Base-by-base conservation (phyloP, 2,113 vertebrate species). In the Athene noctua region DNA sequence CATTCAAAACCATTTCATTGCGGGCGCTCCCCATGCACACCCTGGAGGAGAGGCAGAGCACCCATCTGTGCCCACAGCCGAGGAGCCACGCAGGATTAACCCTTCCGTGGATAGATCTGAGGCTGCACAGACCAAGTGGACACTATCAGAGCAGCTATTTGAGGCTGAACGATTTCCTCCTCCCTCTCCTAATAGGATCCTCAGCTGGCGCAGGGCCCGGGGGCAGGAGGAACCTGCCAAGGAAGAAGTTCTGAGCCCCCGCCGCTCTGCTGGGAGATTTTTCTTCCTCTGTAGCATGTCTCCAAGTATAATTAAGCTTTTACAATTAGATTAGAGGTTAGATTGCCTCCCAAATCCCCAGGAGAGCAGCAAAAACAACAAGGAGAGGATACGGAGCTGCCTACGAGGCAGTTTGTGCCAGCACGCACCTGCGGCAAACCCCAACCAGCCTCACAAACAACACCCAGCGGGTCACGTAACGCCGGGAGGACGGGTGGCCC, bases 211-310 rank as follows among this genome's bases (percentile, higher is more conserved):
- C 4, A 0, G 54, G n/a, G 74, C 47, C 79, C 19, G 1, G 70
- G 36, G 62, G 62, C 57, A 92, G 70, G 71, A 91, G 80, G 52
- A 88, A 75, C 68, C 73, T 85, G 61, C 66, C 77, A 49, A 86
- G 72, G 90, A 83, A 88, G 80, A 27, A 27, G 73, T 36, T 18
- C 54, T 26, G 44, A 77, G 61, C 61, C n/a, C 25, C 0, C 0
- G 38, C 42, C 0, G 0, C 68, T 40, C 75, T 67, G 42, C 34
- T 47, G 36, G 52, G 40, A 61, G 58, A 36, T 3, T 58, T 63
- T 55, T 74, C 68, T 88, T 90, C 67, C 70, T 78, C 52, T 71
- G 51, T 78, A 63, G 38, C 88, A 65, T 2, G 27, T 40, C 17
- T 58, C 68, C 0, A 4, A 36, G 30, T 29, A 44, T 51, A 93